Percentiles rank a stretch among this genome's conserved stretches.
These are phyloP conservation scores for Noctuana brunneofusca DNA, from an alignment of 2,888 invertebrate genomes.

Conservation along the genomic window DNA sequence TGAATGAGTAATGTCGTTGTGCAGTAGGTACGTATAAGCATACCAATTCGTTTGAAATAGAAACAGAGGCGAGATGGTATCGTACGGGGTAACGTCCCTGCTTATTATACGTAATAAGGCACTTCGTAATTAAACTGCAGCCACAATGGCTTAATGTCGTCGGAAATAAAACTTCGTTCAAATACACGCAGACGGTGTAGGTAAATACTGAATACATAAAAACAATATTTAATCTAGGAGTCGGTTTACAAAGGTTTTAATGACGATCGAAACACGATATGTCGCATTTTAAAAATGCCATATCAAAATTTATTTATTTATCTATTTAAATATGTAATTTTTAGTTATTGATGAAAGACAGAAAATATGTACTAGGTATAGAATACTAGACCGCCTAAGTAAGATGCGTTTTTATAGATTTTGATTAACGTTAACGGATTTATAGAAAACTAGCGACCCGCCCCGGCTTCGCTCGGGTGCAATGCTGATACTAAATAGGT, in stretches of 20 bases:
- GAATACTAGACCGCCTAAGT: too few relatives aligned
- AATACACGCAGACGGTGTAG: conserved; percentile 4
- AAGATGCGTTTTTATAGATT: too few relatives aligned
- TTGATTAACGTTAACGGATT: too few relatives aligned
- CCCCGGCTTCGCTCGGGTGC: too few relatives aligned
- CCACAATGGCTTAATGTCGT: conserved; percentile 31
- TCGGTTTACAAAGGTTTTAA: background rate
- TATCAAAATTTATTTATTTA: too few relatives aligned
- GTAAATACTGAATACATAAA: background rate
- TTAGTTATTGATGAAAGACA: too few relatives aligned
- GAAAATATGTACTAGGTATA: too few relatives aligned
- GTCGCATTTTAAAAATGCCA: too few relatives aligned
- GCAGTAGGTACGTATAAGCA: conserved; percentile 52
- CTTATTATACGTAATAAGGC: conserved; percentile 35
- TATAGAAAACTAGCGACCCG: too few relatives aligned
- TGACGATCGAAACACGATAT: background rate
- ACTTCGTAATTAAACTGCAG: conserved; percentile 23
- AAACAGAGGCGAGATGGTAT: conserved; percentile 43
- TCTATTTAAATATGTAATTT: too few relatives aligned
- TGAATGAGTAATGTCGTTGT: conserved; percentile 57
- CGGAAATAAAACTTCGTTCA: conserved; percentile 30
- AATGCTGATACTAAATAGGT: too few relatives aligned
- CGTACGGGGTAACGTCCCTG: conserved; percentile 26
- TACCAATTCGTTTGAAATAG: conserved; percentile 63
- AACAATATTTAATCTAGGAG: background rate